Evolutionary conservation across 2,888 invertebrate species (phyloP).

Genomic region (Nemoura dubitans): DNA sequence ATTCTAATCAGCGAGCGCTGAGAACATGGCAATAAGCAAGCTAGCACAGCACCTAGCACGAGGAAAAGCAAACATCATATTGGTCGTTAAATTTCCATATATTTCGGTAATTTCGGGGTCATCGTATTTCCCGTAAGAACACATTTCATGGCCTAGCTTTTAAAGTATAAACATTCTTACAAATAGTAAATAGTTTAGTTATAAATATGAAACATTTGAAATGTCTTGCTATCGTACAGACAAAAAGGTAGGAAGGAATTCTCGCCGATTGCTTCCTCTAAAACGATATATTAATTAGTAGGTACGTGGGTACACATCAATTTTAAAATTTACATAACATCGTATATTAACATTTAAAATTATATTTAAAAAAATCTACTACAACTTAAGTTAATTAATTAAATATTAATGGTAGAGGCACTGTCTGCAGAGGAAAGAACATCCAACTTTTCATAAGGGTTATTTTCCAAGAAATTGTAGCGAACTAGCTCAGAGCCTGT

Average conservation of each 20-base stretch:
- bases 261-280: conserved; percentile 41
- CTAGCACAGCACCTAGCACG: too few species aligned
- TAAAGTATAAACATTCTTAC: conserved; percentile 53
- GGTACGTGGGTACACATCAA: conserved; percentile 43
- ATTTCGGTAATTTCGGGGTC: conserved; percentile 48
- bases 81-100: conserved; percentile 7
- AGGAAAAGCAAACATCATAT: too few species aligned
- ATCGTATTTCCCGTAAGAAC: conserved; percentile 47
- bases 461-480: not conserved
- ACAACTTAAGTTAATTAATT: conserved; percentile 47
- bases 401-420: conserved; percentile 48
- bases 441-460: not conserved
- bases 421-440: conserved; percentile 38
- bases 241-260: conserved; percentile 20
- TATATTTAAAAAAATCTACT: conserved; percentile 47
- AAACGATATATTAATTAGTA: conserved; percentile 45
- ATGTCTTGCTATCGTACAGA: conserved; percentile 43
- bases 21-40: too few species aligned
- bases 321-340: conserved; percentile 50
- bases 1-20: too few species aligned
- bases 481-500: not conserved
- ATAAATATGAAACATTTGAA: conserved; percentile 52
- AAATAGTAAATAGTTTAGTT: conserved; percentile 49
- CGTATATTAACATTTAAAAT: conserved; percentile 44
- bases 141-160: conserved; percentile 50